phyloP scores from a whole-genome alignment of 2,888 invertebrate genomes.

The Podabrus alpinus region DNA sequence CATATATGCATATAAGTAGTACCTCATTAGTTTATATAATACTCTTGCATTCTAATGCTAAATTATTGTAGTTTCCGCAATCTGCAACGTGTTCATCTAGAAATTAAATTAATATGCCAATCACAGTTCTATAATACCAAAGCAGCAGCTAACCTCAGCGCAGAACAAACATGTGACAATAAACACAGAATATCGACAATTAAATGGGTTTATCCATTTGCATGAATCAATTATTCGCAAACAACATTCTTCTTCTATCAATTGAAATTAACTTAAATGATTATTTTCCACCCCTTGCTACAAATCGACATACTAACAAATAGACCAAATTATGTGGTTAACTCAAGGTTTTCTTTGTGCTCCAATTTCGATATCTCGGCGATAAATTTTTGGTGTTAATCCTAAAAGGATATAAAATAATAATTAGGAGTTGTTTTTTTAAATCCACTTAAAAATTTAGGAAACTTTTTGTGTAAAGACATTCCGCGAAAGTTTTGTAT shows the following conservation, averaged over 20 bases:
- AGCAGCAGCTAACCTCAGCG: conserved; percentile 25
- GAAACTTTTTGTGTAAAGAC: background rate
- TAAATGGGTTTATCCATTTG: background rate
- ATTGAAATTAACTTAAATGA: background rate
- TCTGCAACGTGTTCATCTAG: conserved; percentile 11
- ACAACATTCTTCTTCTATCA: background rate
- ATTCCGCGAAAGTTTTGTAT: conserved; percentile 28
- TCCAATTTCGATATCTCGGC: background rate
- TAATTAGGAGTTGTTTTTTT: background rate
- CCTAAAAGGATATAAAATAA: background rate
- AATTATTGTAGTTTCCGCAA: background rate
- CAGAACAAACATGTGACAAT: background rate
- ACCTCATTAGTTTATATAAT: background rate
- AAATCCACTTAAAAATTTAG: background rate
- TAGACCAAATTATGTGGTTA: background rate
- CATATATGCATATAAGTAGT: background rate
- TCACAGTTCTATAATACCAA: conserved; percentile 27
- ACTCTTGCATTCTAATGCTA: background rate
- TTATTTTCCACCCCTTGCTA: background rate
- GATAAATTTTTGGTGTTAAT: background rate
- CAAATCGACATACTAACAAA: background rate
- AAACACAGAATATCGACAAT: background rate
- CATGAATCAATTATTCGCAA: background rate
- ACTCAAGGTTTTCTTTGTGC: background rate
- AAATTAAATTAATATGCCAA: conserved; percentile 27